A percentile compares a stretch with the other conserved stretches of the same genome.
Evolutionary conservation across 2,113 vertebrate species (phyloP).

Genomic region (Sebastes schlegelii): DNA sequence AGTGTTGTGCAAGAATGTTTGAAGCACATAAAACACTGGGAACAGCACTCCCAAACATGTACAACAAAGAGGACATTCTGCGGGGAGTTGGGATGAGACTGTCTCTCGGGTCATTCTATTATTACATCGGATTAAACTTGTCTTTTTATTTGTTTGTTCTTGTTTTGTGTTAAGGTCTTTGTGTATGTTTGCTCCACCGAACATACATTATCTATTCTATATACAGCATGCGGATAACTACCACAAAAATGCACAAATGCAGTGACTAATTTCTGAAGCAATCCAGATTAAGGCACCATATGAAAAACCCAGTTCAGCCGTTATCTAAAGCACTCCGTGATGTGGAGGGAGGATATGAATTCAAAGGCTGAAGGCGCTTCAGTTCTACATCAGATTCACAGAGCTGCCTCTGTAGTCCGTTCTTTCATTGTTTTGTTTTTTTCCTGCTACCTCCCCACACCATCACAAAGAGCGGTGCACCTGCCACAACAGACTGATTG

Average conservation of each 20-base stretch:
- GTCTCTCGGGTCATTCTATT: constrained; percentile 1
- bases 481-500: constrained; percentile 19
- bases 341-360: background rate
- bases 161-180: too few species aligned
- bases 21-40: background rate
- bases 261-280: too few species aligned
- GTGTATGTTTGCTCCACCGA: too few species aligned
- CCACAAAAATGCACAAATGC: too few species aligned
- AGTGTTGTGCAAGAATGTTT: background rate
- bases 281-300: too few species aligned
- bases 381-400: background rate
- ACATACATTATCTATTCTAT: too few species aligned
- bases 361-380: background rate
- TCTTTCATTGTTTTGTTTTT: constrained; percentile 5
- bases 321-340: background rate
- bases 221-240: too few species aligned
- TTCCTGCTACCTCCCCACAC: background rate
- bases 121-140: background rate
- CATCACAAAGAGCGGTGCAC: constrained; percentile 7
- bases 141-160: background rate
- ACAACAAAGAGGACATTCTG: background rate
- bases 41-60: background rate
- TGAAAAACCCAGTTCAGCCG: too few species aligned
- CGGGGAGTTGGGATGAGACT: background rate
- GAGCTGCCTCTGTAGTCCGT: background rate